Evolutionary conservation across 2,113 vertebrate genomes (phyloP).

Genomic region (Hemiscyllium ocellatum): DNA sequence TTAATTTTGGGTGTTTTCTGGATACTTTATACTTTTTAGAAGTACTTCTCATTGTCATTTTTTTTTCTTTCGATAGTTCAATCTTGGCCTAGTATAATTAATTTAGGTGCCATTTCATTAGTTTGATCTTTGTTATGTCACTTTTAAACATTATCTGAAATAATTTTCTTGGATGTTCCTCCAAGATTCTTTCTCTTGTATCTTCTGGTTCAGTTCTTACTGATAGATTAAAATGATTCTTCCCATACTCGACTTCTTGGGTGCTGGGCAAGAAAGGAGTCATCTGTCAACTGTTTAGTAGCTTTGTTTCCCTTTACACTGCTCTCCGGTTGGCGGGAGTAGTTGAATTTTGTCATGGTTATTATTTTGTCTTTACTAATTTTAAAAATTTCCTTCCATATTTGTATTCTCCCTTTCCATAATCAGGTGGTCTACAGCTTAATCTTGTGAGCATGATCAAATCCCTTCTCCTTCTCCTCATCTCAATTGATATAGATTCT

Average conservation of each 20-base stretch:
- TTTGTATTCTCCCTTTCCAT: background rate
- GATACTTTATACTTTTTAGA: background rate
- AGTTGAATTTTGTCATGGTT: background rate
- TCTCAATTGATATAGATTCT: background rate
- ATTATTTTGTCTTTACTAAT: background rate
- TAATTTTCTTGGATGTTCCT: background rate
- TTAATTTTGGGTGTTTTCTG: background rate
- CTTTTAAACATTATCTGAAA: background rate
- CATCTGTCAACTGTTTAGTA: background rate
- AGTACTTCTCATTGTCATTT: background rate
- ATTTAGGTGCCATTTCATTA: background rate
- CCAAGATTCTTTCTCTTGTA: background rate
- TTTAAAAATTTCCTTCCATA: background rate
- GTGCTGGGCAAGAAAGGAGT: background rate
- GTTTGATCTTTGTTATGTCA: background rate
- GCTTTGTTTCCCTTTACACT: background rate
- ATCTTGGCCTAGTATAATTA: background rate
- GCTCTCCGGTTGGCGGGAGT: background rate
- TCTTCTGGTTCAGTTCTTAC: background rate
- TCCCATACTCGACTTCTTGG: background rate
- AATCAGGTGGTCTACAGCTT: background rate
- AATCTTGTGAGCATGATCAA: background rate
- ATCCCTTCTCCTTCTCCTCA: background rate
- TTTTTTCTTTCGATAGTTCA: background rate
- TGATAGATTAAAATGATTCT: background rate